Evolutionary conservation across 2,888 invertebrate genomes (phyloP).

Genomic region (Drosophila fungiperda): DNA sequence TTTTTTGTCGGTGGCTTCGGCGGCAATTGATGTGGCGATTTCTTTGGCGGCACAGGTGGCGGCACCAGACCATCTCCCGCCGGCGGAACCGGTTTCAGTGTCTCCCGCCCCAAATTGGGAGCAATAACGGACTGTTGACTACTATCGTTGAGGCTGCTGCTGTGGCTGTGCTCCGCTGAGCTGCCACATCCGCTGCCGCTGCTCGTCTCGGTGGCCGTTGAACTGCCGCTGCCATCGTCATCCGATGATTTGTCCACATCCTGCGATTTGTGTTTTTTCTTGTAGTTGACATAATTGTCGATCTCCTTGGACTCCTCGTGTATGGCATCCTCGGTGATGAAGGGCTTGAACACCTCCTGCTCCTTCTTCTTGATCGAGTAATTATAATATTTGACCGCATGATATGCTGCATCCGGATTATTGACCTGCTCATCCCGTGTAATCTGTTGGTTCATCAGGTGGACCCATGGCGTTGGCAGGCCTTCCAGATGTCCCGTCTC

Average conservation of each 20-base stretch:
- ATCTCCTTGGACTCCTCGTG: conserved; percentile 94
- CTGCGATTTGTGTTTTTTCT: conserved; percentile 90
- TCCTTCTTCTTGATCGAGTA: conserved; percentile 94
- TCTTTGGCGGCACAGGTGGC: conserved; percentile 85
- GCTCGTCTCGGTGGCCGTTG: conserved; percentile 72
- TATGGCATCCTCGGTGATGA: conserved; percentile 92
- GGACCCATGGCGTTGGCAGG: conserved; percentile 92
- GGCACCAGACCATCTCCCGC: conserved; percentile 56
- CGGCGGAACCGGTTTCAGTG: conserved; percentile 69
- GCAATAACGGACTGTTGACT: conserved; percentile 76
- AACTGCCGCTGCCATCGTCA: conserved; percentile 85
- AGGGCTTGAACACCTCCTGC: conserved; percentile 90
- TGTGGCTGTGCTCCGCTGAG: conserved; percentile 80
- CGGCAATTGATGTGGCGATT: conserved; percentile 84
- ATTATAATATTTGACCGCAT: conserved; percentile 96
- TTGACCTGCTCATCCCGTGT: conserved; percentile 94
- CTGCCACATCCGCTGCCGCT: conserved; percentile 74
- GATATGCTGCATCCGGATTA: conserved; percentile 95
- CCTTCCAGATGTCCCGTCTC: conserved; percentile 94
- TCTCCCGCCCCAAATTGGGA: conserved; percentile 76
- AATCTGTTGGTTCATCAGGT: conserved; percentile 92
- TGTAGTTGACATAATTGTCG: conserved; percentile 90
- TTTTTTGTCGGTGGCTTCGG: conserved; percentile 84
- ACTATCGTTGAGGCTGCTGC: conserved; percentile 81
- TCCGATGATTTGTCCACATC: conserved; percentile 84